Evolutionary conservation across 2,888 invertebrate species (phyloP).

Genomic region (Lithophane semibrunnea): DNA sequence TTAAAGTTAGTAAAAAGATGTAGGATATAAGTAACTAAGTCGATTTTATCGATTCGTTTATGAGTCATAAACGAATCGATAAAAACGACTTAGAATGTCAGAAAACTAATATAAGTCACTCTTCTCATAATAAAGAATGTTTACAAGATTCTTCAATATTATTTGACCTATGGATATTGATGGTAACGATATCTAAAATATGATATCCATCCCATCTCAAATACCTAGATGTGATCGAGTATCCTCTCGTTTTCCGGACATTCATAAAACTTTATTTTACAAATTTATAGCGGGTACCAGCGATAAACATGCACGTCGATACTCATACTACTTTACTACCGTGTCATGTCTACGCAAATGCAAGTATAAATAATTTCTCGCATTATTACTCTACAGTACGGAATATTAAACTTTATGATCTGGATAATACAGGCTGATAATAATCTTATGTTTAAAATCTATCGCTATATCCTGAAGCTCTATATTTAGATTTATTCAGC

Average conservation of each 20-base stretch:
- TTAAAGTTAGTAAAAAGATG: background rate
- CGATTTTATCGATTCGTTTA: too few relatives aligned
- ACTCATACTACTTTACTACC: constrained; percentile 53
- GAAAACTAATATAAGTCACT: background rate
- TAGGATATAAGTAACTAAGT: background rate
- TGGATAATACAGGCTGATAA: constrained; percentile 36
- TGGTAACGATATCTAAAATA: constrained; percentile 5
- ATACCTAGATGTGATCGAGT: constrained; percentile 30
- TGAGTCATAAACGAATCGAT: background rate
- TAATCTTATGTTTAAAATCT: constrained; percentile 36
- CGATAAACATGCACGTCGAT: constrained; percentile 59
- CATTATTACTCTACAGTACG: constrained; percentile 49
- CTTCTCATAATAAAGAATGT: background rate
- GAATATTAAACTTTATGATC: constrained; percentile 55
- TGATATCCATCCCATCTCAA: constrained; percentile 21
- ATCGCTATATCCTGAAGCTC: constrained; percentile 14
- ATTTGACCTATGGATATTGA: constrained; percentile 33
- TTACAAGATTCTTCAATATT: background rate
- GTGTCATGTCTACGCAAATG: constrained; percentile 51
- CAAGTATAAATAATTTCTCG: constrained; percentile 52
- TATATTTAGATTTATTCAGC: constrained; percentile 23
- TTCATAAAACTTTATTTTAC: constrained; percentile 60
- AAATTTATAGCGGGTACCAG: constrained; percentile 53
- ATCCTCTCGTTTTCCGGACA: constrained; percentile 41
- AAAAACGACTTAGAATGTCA: background rate